Evolutionary conservation across 1,140 invertebrate genomes (phyloP).

Genomic region (Idris sp.): DNA sequence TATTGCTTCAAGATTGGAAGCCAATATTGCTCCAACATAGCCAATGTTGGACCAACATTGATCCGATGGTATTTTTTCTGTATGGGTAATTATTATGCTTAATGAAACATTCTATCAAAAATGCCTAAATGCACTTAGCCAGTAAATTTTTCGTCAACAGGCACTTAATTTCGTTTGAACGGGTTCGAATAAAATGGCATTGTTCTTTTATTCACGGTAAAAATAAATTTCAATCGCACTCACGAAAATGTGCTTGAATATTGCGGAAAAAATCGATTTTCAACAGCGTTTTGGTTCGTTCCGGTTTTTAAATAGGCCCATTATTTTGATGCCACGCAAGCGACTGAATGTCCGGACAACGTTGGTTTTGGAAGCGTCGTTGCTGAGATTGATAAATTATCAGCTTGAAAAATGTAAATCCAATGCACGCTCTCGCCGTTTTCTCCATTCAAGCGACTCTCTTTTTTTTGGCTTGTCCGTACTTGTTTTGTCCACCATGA

Average conservation of each 20-base stretch:
- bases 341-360: constrained; percentile 47
- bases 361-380: constrained; percentile 47
- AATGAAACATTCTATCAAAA: constrained; percentile 50
- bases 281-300: constrained; percentile 37
- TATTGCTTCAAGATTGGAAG: too few species aligned
- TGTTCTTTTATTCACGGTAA: constrained; percentile 50
- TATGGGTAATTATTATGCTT: too few species aligned
- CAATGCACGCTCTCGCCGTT: constrained; percentile 62
- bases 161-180: constrained; percentile 49
- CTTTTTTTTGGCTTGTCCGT: constrained; percentile 32
- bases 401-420: constrained; percentile 75
- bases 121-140: constrained; percentile 35
- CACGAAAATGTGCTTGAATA: constrained; percentile 47
- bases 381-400: constrained; percentile 75
- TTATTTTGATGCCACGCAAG: constrained; percentile 70
- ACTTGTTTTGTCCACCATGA: constrained; percentile 43
- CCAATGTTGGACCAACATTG: too few species aligned
- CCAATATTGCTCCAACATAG: too few species aligned
- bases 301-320: constrained; percentile 72
- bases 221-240: constrained; percentile 45
- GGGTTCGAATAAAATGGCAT: constrained; percentile 44
- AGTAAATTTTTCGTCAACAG: constrained; percentile 32
- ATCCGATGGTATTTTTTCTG: too few species aligned
- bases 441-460: constrained; percentile 42
- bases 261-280: constrained; percentile 69